Base-by-base conservation (phyloP, 2,888 invertebrate genomes). In the Heliconius hortense region DNA sequence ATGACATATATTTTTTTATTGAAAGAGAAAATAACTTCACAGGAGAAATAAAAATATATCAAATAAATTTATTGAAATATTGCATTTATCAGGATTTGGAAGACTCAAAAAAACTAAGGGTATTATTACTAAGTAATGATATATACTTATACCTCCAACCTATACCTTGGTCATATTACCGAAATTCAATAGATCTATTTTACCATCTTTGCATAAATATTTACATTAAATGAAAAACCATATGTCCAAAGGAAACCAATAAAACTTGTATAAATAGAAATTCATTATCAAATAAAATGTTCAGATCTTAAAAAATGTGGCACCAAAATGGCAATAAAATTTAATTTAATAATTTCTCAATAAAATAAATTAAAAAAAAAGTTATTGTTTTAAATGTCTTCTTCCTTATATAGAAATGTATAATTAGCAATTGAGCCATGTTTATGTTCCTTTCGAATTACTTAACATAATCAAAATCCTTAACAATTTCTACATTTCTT, bases 241-340 rank as follows among this genome's bases (percentile, higher is more conserved):
- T 18, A 62, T 66, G 39, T 15, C 13, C 15, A 43, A 11, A 28
- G 1, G 5, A 28, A 69, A 28, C 53, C 13, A 53, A 35, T 2
- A 53, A 53, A 53, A n/a, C 13, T 21, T 43, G 26, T 39, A 71
- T 60, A 26, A 8, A 39, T 60, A 26, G 26, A 21, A 43, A 71
- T 10, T 13, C 21, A 35, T 39, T 43, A 71, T 74, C 59, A 75
- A 73, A 64, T 68, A 64, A 66, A 63, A 72, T 53, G 60, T 39
- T 78, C 85, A 84, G 84, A 86, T 86, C 84, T 81, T 81, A 60
- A 39, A 81, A 26, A 63, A 68, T 72, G 84, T 88, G 88, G 88
- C 88, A 88, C 87, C 84, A 74, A 79, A 76, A 88, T 88, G 88
- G 88, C 88, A 81, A 73, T 76, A 71, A 72, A 78, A 66, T 76